Conservation (phyloP, 2,888 invertebrate genomes). For the Nymphalis c-album region DNA sequence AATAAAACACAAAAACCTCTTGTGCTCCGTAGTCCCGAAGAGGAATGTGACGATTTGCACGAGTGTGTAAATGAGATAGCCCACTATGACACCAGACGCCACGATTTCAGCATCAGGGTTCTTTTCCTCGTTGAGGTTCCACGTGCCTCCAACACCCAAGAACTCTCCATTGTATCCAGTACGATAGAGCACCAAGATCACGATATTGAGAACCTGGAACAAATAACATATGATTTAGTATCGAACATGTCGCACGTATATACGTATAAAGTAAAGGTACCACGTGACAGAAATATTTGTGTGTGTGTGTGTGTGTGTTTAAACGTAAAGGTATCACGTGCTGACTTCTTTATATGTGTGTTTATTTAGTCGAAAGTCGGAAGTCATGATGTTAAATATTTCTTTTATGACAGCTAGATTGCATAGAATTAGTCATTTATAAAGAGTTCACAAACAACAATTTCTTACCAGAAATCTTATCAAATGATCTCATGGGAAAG, state of each 20-base stretch:
- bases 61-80: conserved; percentile 91
- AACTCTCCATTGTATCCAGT: conserved; percentile 91
- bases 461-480: conserved; percentile 14
- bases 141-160: conserved; percentile 93
- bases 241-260: neutral
- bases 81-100: conserved; percentile 92
- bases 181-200: conserved; percentile 90
- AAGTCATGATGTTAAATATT: neutral
- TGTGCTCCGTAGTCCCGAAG: conserved; percentile 89
- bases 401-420: neutral
- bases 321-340: too few relatives aligned
- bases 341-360: too few relatives aligned
- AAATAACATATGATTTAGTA: neutral
- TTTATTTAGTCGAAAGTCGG: neutral
- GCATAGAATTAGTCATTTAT: neutral
- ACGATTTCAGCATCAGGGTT: conserved; percentile 93
- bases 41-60: conserved; percentile 88
- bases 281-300: too few relatives aligned
- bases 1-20: conserved; percentile 74
- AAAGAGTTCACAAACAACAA: neutral
- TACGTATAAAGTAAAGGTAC: too few relatives aligned
- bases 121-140: conserved; percentile 94
- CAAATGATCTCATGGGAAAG: conserved; percentile 24
- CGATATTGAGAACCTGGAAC: conserved; percentile 88
- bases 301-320: too few relatives aligned